phyloP scores from a whole-genome alignment of 2,113 vertebrate species.

The Psilopogon haemacephalus region DNA sequence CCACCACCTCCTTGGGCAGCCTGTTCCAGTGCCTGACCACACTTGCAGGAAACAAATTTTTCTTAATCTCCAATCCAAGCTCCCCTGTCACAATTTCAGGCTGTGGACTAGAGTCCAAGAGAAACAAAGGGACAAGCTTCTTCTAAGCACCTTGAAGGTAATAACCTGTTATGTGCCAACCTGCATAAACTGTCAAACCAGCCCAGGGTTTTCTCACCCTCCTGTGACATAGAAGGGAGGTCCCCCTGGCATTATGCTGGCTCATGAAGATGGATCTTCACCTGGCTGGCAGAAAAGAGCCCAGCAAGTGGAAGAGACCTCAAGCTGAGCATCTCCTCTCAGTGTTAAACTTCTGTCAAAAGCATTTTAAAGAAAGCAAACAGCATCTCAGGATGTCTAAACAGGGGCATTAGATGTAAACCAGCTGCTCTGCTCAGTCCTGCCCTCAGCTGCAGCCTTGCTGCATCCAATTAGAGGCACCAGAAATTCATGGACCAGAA shows the following conservation, averaged over 20 bases:
- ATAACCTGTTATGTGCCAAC: not conserved
- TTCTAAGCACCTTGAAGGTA: not conserved
- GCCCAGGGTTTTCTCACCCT: not conserved
- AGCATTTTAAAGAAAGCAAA: constrained; percentile 46
- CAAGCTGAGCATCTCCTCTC: not conserved
- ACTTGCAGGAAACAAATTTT: too few species aligned
- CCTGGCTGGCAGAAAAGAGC: not conserved
- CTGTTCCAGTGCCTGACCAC: too few species aligned
- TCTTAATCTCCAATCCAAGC: too few species aligned
- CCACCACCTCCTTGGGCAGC: too few species aligned
- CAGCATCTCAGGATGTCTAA: constrained; percentile 47
- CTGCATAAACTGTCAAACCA: not conserved
- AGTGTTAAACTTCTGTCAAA: constrained; percentile 27
- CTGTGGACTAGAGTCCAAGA: not conserved
- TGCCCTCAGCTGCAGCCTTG: constrained; percentile 26
- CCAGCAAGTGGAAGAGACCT: not conserved
- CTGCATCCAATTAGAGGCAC: constrained; percentile 48
- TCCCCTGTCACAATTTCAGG: too few species aligned
- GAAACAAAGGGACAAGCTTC: not conserved
- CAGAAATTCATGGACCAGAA: constrained; percentile 13
- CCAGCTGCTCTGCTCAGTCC: constrained; percentile 41
- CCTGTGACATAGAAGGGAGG: not conserved
- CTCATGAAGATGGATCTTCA: not conserved
- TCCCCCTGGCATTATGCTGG: not conserved
- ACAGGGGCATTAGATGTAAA: constrained; percentile 54